A percentile compares a stretch with the other conserved stretches of the same genome.
These are phyloP conservation scores for Trachymyrmex septentrionalis DNA, from an alignment of 1,140 invertebrate species.

Conservation along the genomic window DNA sequence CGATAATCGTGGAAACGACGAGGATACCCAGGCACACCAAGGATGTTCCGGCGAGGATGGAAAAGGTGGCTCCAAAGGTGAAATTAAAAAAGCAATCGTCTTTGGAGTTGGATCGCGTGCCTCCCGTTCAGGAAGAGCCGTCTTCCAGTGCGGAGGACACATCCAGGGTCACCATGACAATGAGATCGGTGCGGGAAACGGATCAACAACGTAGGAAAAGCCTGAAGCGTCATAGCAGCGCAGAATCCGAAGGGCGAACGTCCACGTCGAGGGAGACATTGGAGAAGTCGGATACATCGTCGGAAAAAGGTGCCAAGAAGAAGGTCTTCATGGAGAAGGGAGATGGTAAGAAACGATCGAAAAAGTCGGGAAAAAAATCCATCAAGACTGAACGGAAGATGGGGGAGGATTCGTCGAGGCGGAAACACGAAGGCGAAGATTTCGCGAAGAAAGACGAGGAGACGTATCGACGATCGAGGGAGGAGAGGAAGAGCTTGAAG, in stretches of 20 bases:
- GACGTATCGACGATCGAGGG: slow-evolving; percentile 35
- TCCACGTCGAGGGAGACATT: slow-evolving; percentile 38
- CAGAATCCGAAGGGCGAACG: slow-evolving; percentile 38
- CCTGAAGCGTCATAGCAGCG: slow-evolving; percentile 37
- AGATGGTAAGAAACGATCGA: slow-evolving; percentile 14
- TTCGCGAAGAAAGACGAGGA: slow-evolving; percentile 14
- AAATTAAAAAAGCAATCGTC: slow-evolving; percentile 65
- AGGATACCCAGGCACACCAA: slow-evolving; percentile 48
- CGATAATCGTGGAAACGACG: slow-evolving; percentile 56
- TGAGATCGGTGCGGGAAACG: neutral
- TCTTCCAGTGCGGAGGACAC: slow-evolving; percentile 1
- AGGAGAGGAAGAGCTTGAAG: slow-evolving; percentile 71
- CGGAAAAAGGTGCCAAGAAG: slow-evolving; percentile 57
- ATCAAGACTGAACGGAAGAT: neutral
- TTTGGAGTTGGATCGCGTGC: slow-evolving; percentile 9
- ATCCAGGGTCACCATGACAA: neutral
- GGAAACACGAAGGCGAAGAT: slow-evolving; percentile 15
- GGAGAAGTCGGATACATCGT: slow-evolving; percentile 9
- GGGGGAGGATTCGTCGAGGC: slow-evolving; percentile 29
- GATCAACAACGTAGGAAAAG: slow-evolving; percentile 10
- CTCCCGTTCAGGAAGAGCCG: slow-evolving; percentile 17
- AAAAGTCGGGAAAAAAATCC: neutral
- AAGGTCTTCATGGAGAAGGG: slow-evolving; percentile 40
- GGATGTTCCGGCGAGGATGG: slow-evolving; percentile 17
- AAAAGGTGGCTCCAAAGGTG: slow-evolving; percentile 66